A percentile compares a stretch with the other conserved stretches of the same genome.
These are phyloP conservation scores for Trichomalopsis sarcophagae DNA, from an alignment of 1,140 invertebrate species.

Conservation along the genomic window DNA sequence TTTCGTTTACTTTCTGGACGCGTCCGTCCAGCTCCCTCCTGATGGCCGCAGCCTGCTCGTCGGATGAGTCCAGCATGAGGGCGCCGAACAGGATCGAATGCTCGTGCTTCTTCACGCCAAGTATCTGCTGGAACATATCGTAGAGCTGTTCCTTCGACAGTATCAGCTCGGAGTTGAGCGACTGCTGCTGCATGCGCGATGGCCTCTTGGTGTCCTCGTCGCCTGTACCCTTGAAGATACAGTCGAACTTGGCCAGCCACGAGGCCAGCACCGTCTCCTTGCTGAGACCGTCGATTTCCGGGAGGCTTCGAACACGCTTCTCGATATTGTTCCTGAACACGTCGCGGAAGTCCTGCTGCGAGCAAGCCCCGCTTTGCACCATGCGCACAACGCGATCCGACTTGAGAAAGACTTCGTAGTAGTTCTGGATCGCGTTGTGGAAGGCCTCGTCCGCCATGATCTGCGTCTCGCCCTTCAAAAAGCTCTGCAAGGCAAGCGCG, in stretches of 20 bases:
- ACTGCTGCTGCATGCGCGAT: constrained; percentile 89
- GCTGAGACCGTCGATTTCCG: constrained; percentile 98
- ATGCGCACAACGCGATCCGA: constrained; percentile 96
- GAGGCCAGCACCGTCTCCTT: constrained; percentile 99
- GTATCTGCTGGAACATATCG: constrained; percentile 99
- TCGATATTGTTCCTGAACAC: constrained; percentile 98
- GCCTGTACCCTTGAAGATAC: constrained; percentile 95
- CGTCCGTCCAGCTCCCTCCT: constrained; percentile 97
- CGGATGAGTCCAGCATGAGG: constrained; percentile 97
- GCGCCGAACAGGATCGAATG: constrained; percentile 99
- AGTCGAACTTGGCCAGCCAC: constrained; percentile 99
- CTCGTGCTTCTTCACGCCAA: constrained; percentile 99
- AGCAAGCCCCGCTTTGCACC: constrained; percentile 97
- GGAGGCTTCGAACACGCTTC: constrained; percentile 95
- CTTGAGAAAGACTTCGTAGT: constrained; percentile 97
- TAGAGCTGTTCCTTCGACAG: constrained; percentile 98
- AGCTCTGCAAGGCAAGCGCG: constrained; percentile 78
- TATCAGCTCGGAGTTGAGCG: constrained; percentile 92
- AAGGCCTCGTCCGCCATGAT: constrained; percentile 99
- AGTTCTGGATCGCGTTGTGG: constrained; percentile 98
- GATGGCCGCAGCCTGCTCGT: constrained; percentile 99
- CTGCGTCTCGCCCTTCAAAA: constrained; percentile 95
- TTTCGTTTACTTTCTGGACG: constrained; percentile 96
- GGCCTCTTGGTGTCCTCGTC: constrained; percentile 93
- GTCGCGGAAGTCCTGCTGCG: constrained; percentile 98